Evolutionary conservation across 2,888 invertebrate genomes (phyloP).

Genomic region (Scaptomyza polygonia): DNA sequence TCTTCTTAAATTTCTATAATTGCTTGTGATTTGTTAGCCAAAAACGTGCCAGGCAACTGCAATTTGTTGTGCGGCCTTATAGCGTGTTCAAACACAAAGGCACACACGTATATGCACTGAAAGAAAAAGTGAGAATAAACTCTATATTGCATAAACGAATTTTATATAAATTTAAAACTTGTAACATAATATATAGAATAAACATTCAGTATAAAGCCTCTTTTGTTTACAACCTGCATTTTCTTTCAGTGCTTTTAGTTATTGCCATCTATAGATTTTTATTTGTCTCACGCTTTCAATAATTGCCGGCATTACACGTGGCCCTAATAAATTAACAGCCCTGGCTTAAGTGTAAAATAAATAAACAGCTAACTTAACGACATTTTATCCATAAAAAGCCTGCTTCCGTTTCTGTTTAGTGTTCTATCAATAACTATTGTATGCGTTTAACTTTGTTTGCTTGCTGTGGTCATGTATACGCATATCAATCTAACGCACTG

Average conservation of each 20-base stretch:
- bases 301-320: constrained; percentile 78
- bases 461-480: constrained; percentile 12
- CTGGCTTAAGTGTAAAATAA: constrained; percentile 64
- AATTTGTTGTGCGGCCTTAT: constrained; percentile 66
- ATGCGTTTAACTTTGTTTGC: constrained; percentile 4
- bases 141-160: too few species aligned
- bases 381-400: constrained; percentile 34
- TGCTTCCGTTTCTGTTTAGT: background rate
- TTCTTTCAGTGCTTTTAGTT: constrained; percentile 30
- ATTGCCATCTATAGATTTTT: constrained; percentile 70
- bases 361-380: constrained; percentile 61
- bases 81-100: constrained; percentile 26
- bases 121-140: too few species aligned
- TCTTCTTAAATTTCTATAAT: constrained; percentile 80
- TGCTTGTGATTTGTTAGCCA: constrained; percentile 78
- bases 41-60: constrained; percentile 76
- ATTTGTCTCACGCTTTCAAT: constrained; percentile 80
- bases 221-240: background rate
- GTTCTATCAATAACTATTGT: background rate
- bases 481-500: constrained; percentile 57
- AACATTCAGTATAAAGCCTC: too few species aligned
- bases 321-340: constrained; percentile 72
- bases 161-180: too few species aligned
- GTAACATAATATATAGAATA: too few species aligned
- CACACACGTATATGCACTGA: constrained; percentile 19